Percentiles rank a stretch among this genome's conserved stretches.
Conservation (phyloP, 2,888 invertebrate genomes). For the Trichacis sp. region DNA sequence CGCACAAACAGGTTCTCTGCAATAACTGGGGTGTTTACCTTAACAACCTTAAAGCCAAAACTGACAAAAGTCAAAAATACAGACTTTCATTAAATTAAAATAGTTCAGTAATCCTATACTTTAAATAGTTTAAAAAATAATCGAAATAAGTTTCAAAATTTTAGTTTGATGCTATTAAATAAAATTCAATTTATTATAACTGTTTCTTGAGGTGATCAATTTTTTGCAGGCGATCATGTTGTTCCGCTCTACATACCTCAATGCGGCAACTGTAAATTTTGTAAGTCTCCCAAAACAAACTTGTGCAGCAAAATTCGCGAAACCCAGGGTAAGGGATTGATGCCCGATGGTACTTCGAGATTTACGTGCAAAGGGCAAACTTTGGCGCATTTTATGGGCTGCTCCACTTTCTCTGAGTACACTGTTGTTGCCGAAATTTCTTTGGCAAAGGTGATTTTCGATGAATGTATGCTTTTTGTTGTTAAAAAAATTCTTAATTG, state of each 20-base stretch:
- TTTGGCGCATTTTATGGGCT: slow-evolving; percentile 95
- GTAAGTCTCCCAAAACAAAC: slow-evolving; percentile 95
- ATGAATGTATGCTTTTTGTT: background rate
- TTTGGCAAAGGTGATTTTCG: slow-evolving; percentile 79
- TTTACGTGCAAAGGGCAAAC: slow-evolving; percentile 86
- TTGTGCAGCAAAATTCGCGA: slow-evolving; percentile 92
- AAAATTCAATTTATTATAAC: too few species aligned
- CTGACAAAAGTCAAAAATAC: too few species aligned
- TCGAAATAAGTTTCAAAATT: too few species aligned
- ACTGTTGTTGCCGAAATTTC: slow-evolving; percentile 96
- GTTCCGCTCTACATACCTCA: slow-evolving; percentile 97
- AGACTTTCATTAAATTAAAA: too few species aligned
- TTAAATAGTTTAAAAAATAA: too few species aligned
- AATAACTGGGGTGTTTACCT: too few species aligned
- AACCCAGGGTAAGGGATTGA: slow-evolving; percentile 88
- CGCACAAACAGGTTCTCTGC: too few species aligned
- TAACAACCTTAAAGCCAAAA: too few species aligned
- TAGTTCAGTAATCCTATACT: too few species aligned
- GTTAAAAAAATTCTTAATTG: too few species aligned
- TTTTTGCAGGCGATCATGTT: slow-evolving; percentile 87
- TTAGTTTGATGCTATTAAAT: too few species aligned
- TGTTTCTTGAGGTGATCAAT: background rate
- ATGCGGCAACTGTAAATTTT: slow-evolving; percentile 96
- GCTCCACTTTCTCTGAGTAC: slow-evolving; percentile 93
- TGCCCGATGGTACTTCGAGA: slow-evolving; percentile 92